Percentiles rank a stretch among this genome's conserved stretches.
Conservation (phyloP, 1,140 invertebrate genomes). For the Brachionus manjavacas region DNA sequence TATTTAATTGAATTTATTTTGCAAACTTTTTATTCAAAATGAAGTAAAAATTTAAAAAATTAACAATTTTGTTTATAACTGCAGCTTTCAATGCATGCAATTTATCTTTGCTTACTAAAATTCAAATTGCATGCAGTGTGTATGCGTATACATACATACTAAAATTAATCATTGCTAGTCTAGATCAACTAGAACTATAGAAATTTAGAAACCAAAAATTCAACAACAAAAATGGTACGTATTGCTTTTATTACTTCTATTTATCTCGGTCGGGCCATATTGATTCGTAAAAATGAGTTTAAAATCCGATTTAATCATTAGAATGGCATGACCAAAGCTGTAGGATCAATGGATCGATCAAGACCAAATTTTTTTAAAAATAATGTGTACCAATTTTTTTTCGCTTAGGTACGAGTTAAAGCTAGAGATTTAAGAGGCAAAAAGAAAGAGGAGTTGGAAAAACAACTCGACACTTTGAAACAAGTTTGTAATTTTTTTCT, state of each 20-base stretch:
- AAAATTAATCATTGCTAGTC: background rate
- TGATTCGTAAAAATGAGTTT: background rate
- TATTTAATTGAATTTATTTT: background rate
- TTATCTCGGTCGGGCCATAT: background rate
- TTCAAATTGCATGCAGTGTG: constrained; percentile 15
- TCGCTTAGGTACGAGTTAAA: constrained; percentile 42
- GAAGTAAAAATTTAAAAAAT: no score
- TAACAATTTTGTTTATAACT: background rate
- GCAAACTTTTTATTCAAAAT: background rate
- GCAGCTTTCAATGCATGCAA: constrained; percentile 15
- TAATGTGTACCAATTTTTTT: background rate
- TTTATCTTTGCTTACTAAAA: constrained; percentile 18
- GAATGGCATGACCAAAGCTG: background rate
- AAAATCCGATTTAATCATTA: constrained; percentile 18
- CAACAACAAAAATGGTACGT: constrained; percentile 33
- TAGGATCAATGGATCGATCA: background rate
- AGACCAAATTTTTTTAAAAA: background rate
- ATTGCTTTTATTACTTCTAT: constrained; percentile 34
- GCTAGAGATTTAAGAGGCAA: constrained; percentile 36
- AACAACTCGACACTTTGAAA: constrained; percentile 41
- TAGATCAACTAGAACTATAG: constrained; percentile 33
- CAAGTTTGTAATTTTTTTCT: constrained; percentile 26
- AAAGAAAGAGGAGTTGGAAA: constrained; percentile 38
- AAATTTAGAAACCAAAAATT: constrained; percentile 32
- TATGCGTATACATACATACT: background rate